phyloP scores from a whole-genome alignment of 2,113 vertebrate genomes.

The Psophia crepitans region DNA sequence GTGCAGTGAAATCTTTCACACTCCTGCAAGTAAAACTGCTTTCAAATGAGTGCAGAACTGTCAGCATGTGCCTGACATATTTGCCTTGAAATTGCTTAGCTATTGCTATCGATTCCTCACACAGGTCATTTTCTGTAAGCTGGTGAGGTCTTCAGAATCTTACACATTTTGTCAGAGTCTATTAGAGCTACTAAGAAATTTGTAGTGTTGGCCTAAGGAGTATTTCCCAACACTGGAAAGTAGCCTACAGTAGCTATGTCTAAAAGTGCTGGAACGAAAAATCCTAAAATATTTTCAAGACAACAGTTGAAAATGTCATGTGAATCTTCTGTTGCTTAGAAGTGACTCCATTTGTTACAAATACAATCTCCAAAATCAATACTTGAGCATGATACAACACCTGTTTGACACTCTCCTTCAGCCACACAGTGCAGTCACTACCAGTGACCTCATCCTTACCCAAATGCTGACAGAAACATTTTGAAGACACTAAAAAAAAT shows the following conservation, averaged over 20 bases:
- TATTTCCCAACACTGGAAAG: not conserved
- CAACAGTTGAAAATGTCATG: not conserved
- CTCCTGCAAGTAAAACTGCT: not conserved
- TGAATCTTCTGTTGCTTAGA: not conserved
- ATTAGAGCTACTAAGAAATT: not conserved
- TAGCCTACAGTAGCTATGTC: not conserved
- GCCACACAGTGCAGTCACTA: not conserved
- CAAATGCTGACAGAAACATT: not conserved
- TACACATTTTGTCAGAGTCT: not conserved
- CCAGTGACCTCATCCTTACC: not conserved
- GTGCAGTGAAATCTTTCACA: not conserved
- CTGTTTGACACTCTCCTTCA: not conserved
- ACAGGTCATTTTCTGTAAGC: not conserved
- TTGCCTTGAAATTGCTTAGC: not conserved
- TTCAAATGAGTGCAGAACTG: not conserved
- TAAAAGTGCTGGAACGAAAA: not conserved
- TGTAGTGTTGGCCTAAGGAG: not conserved
- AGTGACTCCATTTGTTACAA: not conserved
- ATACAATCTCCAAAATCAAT: not conserved
- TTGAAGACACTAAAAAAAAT: not conserved
- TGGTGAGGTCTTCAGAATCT: not conserved
- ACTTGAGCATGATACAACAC: not conserved
- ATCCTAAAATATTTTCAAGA: not conserved
- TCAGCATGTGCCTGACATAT: not conserved
- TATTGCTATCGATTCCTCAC: not conserved